These are phyloP conservation scores for Apus apus DNA, from an alignment of 2,113 vertebrate species.

Conservation along the genomic window DNA sequence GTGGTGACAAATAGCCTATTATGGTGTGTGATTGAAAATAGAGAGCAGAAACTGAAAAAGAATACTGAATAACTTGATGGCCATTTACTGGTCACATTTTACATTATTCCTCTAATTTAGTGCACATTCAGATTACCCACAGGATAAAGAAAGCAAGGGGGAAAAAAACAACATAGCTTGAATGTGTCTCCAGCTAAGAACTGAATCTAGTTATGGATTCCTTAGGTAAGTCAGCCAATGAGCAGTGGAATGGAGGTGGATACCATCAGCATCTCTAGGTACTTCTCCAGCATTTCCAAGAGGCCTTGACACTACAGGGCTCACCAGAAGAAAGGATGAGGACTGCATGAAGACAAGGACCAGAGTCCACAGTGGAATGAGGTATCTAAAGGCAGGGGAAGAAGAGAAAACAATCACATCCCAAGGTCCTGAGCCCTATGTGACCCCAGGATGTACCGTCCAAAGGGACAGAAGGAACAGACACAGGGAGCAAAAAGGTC, in stretches of 20 bases:
- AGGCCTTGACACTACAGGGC: background rate
- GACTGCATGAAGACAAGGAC: background rate
- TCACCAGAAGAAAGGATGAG: background rate
- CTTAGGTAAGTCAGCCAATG: background rate
- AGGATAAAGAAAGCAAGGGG: background rate
- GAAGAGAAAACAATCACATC: background rate
- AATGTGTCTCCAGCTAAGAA: background rate
- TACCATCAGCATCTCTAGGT: background rate
- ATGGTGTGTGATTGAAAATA: conserved; percentile 17
- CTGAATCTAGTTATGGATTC: background rate
- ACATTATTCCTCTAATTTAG: background rate
- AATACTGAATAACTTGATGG: conserved; percentile 1
- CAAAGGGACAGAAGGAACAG: background rate
- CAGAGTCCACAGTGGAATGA: background rate
- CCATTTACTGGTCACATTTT: background rate
- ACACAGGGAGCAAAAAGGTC: background rate
- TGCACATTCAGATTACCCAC: background rate
- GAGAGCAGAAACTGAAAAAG: background rate
- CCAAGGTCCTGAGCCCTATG: background rate
- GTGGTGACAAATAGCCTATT: conserved; percentile 33
- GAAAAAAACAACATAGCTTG: background rate
- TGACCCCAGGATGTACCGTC: background rate
- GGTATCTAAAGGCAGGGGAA: background rate
- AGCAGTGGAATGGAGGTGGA: background rate
- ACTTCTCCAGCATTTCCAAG: background rate